Percentiles rank a stretch among this genome's conserved stretches.
Evolutionary conservation across 1,140 invertebrate genomes (phyloP).

Genomic region (Chlorops oryzae): DNA sequence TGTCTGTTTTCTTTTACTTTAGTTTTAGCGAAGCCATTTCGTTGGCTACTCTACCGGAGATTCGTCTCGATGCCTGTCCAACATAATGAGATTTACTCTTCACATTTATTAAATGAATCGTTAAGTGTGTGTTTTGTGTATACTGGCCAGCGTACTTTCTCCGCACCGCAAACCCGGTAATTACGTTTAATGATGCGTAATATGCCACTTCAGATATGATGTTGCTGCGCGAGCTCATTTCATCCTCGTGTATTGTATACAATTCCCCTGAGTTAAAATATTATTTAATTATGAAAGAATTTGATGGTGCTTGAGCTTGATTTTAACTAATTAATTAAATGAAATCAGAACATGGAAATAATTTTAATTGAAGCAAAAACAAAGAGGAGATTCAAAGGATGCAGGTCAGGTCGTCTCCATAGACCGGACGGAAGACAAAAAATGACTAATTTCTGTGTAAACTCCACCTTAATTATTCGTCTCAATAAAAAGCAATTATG

Average conservation of each 20-base stretch:
- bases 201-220: neutral
- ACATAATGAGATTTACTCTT: slow-evolving; percentile 44
- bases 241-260: too few relatives aligned
- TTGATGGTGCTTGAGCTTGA: neutral
- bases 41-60: too few relatives aligned
- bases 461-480: too few relatives aligned
- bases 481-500: too few relatives aligned
- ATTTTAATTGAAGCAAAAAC: slow-evolving; percentile 4
- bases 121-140: too few relatives aligned
- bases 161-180: neutral
- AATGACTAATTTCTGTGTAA: too few relatives aligned
- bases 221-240: too few relatives aligned
- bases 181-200: slow-evolving; percentile 13
- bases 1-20: too few relatives aligned
- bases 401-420: too few relatives aligned
- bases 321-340: slow-evolving; percentile 2
- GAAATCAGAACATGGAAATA: slow-evolving; percentile 3
- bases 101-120: slow-evolving; percentile 40
- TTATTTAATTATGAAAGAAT: neutral
- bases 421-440: too few relatives aligned
- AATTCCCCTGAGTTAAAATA: neutral
- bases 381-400: neutral
- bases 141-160: neutral
- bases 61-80: too few relatives aligned
- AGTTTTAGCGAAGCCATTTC: too few relatives aligned